Evolutionary conservation across 2,113 vertebrate species (phyloP).

Genomic region (Gadus macrocephalus): DNA sequence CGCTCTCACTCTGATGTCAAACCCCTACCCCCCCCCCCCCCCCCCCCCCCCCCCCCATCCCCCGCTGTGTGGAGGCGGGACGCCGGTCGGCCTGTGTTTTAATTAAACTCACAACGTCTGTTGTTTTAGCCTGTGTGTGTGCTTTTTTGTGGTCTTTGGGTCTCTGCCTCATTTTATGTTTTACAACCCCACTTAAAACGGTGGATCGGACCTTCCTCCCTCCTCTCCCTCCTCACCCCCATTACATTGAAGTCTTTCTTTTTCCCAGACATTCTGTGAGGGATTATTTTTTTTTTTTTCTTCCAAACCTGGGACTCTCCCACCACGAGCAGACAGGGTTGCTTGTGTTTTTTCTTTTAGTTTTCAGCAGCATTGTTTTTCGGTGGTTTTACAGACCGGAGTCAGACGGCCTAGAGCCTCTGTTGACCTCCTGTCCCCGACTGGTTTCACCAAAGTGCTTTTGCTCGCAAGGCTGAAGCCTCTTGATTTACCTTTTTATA

Average conservation of each 20-base stretch:
- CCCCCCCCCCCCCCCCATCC: neutral
- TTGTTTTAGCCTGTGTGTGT: constrained; percentile 54
- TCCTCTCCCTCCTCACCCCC: constrained; percentile 46
- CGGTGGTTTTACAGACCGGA: no score
- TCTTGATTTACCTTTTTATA: no score
- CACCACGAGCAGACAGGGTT: neutral
- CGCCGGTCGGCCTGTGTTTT: constrained; percentile 27
- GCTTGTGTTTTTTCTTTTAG: neutral
- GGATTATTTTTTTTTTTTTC: neutral
- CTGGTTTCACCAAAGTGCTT: no score
- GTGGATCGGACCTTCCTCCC: neutral
- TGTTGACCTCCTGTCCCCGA: no score
- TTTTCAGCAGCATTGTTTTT: no score
- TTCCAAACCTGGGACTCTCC: neutral
- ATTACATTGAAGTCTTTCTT: constrained; percentile 21
- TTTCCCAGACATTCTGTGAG: constrained; percentile 54
- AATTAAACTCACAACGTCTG: constrained; percentile 57
- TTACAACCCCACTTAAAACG: constrained; percentile 66
- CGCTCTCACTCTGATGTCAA: constrained; percentile 16
- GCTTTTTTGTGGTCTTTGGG: constrained; percentile 64
- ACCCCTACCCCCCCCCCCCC: neutral
- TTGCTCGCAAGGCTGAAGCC: no score
- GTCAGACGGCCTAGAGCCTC: no score
- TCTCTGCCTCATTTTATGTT: constrained; percentile 63
- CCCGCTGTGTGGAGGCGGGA: neutral